A percentile compares a stretch with the other conserved stretches of the same genome.
Conservation (phyloP, 2,797 vertebrate species). For the Sebastolobus altivelis region DNA sequence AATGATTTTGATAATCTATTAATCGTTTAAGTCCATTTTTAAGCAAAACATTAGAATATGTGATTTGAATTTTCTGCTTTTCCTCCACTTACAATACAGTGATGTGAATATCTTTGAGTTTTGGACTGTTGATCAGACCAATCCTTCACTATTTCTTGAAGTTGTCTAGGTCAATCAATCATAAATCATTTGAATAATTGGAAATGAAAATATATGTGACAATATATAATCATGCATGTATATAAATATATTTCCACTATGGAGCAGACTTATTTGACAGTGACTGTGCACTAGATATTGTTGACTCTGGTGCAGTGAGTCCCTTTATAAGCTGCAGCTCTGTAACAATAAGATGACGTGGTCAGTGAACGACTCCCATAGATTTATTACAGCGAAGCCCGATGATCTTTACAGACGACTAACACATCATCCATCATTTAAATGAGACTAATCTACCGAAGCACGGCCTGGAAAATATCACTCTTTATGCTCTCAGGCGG, state of each 20-base stretch:
- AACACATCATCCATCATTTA: neutral
- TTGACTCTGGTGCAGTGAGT: neutral
- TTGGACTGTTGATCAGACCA: neutral
- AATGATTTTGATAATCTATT: neutral
- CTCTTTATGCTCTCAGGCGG: neutral
- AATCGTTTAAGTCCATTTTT: neutral
- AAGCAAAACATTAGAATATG: neutral
- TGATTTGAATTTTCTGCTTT: neutral
- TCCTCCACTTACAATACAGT: neutral
- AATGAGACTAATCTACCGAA: neutral
- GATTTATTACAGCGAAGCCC: neutral
- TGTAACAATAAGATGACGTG: neutral
- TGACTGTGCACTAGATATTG: neutral
- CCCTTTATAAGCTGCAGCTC: neutral
- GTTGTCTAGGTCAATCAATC: neutral
- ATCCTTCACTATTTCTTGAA: neutral
- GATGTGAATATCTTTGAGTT: neutral
- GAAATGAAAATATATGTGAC: fast-evolving
- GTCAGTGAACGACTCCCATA: neutral
- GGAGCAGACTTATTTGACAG: neutral
- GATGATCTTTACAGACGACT: neutral
- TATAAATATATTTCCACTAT: neutral
- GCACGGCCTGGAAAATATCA: neutral
- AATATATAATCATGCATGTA: neutral
- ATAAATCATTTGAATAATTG: neutral